phyloP scores from a whole-genome alignment of 2,888 invertebrate genomes.

The Oasisia sp. region DNA sequence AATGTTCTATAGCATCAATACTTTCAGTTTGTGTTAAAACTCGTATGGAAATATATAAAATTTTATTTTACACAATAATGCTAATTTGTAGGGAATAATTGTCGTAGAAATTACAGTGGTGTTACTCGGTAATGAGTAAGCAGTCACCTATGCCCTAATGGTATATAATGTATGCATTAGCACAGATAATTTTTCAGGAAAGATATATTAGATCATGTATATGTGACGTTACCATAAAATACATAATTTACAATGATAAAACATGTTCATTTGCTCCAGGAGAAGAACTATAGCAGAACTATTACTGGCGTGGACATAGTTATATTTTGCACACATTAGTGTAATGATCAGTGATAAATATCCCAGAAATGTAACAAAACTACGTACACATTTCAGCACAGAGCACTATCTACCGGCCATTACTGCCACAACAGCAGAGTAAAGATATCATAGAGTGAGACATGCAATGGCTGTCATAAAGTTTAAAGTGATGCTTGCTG shows the following conservation, averaged over 20 bases:
- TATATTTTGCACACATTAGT: background rate
- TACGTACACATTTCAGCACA: background rate
- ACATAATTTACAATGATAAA: background rate
- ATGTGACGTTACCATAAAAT: background rate
- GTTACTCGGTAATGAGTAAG: background rate
- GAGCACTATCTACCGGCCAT: background rate
- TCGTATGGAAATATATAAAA: background rate
- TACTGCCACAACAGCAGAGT: background rate
- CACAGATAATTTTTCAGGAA: too few species aligned
- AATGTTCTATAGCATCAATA: background rate
- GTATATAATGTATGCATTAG: slow-evolving; percentile 18
- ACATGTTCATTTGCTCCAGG: background rate
- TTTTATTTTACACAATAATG: background rate
- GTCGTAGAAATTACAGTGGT: background rate
- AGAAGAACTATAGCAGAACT: background rate
- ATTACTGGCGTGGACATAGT: background rate
- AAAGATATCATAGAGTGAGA: background rate
- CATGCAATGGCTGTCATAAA: background rate
- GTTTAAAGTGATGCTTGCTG: background rate
- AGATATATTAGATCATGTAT: background rate
- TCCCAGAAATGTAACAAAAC: background rate
- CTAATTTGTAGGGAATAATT: background rate
- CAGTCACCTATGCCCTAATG: background rate
- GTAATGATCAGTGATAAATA: background rate
- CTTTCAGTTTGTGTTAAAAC: background rate